These are phyloP conservation scores for Anguilla marmorata DNA, from an alignment of 2,797 vertebrate genomes.

Conservation along the genomic window DNA sequence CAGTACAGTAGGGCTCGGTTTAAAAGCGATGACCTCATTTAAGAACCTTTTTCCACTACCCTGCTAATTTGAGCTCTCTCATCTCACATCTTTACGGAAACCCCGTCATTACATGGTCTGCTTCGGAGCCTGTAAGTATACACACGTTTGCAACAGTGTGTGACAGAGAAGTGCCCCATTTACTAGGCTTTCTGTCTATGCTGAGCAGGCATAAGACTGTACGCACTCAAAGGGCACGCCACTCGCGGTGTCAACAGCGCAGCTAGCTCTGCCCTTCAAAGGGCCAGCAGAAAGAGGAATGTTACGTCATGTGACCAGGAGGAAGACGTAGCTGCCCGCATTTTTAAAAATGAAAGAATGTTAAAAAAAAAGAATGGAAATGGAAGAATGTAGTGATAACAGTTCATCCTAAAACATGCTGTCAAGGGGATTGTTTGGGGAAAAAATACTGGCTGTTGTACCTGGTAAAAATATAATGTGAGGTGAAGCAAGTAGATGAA, in stretches of 20 bases:
- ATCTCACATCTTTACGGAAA: not conserved
- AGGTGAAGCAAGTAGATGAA: too few relatives aligned
- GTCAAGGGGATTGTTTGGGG: too few relatives aligned
- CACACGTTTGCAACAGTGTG: not conserved
- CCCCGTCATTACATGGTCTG: not conserved
- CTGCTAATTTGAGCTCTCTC: not conserved
- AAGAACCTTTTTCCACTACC: slow-evolving; percentile 60
- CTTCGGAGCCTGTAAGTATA: not conserved
- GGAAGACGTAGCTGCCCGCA: too few relatives aligned
- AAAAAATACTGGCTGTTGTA: too few relatives aligned
- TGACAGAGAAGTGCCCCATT: not conserved
- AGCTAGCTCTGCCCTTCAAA: not conserved
- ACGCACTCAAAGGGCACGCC: not conserved
- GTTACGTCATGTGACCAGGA: not conserved
- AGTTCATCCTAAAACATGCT: too few relatives aligned
- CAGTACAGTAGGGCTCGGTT: not conserved
- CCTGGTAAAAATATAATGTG: too few relatives aligned
- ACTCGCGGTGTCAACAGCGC: not conserved
- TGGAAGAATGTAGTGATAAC: too few relatives aligned
- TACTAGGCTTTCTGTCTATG: not conserved
- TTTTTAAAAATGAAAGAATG: too few relatives aligned
- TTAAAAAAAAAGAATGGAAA: too few relatives aligned
- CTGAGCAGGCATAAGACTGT: not conserved
- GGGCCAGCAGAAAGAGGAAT: not conserved
- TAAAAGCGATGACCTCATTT: not conserved